Conservation (phyloP, 64 coral and sea anemone species). For the Hydrozoanthus tunicans region DNA sequence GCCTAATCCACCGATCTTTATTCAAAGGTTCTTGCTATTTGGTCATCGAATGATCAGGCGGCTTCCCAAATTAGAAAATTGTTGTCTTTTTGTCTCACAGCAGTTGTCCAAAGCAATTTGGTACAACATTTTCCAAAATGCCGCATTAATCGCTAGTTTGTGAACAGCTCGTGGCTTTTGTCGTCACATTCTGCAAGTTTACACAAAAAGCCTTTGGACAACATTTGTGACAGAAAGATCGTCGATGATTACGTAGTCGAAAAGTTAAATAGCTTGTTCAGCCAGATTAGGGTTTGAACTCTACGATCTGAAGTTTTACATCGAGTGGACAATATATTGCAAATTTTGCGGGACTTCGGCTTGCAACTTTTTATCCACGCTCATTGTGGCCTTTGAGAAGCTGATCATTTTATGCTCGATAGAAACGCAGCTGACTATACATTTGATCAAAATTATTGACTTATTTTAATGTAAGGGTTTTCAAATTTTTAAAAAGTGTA, state of each 20-base stretch:
- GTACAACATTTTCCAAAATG: not conserved
- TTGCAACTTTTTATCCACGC: not conserved
- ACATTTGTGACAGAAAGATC: constrained; percentile 44
- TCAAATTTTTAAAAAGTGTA: not conserved
- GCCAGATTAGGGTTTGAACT: not conserved
- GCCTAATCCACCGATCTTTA: not conserved
- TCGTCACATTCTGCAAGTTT: not conserved
- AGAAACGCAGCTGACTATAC: not conserved
- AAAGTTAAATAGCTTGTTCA: constrained; percentile 25
- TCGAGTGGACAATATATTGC: not conserved
- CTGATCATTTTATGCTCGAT: not conserved
- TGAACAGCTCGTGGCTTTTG: not conserved
- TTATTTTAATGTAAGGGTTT: constrained; percentile 22
- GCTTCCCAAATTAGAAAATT: constrained; percentile 11
- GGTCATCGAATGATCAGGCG: constrained; percentile 27
- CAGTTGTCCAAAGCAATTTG: constrained; percentile 43
- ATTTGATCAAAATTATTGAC: constrained; percentile 24
- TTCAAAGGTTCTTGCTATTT: not conserved
- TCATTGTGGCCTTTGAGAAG: not conserved
- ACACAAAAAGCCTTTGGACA: not conserved
- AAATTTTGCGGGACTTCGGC: not conserved
- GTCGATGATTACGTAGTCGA: not conserved
- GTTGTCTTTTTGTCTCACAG: constrained; percentile 34
- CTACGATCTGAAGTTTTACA: not conserved
- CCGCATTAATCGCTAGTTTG: not conserved